Evolutionary conservation across 2,888 invertebrate species (phyloP), one percentile per base, ranked within the genome.

Genomic region (Frankliniella fusca): DNA sequence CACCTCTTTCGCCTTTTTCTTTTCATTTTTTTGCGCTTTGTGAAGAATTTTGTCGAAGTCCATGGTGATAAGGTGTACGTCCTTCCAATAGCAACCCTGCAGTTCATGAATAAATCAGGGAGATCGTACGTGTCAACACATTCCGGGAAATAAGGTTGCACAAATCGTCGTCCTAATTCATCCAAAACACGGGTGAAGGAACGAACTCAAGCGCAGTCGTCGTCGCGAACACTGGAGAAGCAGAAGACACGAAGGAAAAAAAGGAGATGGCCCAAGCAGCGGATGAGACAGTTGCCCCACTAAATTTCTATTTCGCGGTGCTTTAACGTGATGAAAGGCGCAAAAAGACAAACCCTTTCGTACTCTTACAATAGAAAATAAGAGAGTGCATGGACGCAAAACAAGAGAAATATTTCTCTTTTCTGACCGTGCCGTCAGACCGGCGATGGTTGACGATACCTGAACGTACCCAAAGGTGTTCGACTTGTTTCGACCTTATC

Each of bases 21-120:
- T 76, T 76, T 76, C 70, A 76, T 76, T 76, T 76, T 76, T 76
- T 27, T 76, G 23, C 70, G 70, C 70, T 76, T 76, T 76, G 27
- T 76, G 70, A 23, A 76, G 70, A 27, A 76, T 27, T 76, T 76
- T 76, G 9, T 76, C 70, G 12, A 76, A 76, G 12, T 76, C 70
- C 70, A 76, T 76, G 23, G 12, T 76, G 9, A 27, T 27, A 27
- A 27, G 70, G 27, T 76, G 27, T 76, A 8, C 12, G 12, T 76
- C 70, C 70, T 23, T 10, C 9, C 12, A 27, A 76, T 10, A 27
- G 7, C 70, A 12, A 76, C 12, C 23, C 70, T 23, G 70, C n/a
- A 27, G 70, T 76, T 76, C 70, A 76, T 76, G 70, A 76, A 76
- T 76, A 76, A 27, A 76, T 23, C 12, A 23, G 27, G 27, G n/a